Evolutionary conservation across 2,888 invertebrate genomes (phyloP).

Genomic region (Pristionchus mayeri): DNA sequence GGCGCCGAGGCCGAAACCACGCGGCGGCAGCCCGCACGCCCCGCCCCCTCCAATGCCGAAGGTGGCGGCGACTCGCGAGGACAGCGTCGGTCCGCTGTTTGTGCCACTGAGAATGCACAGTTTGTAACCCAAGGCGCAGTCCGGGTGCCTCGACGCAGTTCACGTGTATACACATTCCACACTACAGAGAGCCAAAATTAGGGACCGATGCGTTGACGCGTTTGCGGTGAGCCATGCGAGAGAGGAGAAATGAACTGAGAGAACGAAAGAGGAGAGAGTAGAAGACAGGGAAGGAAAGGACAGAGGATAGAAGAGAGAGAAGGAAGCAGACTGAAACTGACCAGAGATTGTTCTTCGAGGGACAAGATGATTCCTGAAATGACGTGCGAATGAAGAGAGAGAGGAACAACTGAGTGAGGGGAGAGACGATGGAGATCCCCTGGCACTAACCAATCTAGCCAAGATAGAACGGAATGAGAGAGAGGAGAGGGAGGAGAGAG

Average conservation of each 20-base stretch:
- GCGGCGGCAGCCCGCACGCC: constrained; percentile 20
- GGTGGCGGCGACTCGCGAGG: constrained; percentile 32
- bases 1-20: constrained; percentile 8
- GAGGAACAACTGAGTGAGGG: constrained; percentile 26
- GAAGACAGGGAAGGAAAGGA: constrained; percentile 8
- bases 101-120: constrained; percentile 45
- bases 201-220: neutral
- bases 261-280: neutral
- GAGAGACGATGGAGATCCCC: neutral
- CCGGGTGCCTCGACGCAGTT: neutral
- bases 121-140: neutral
- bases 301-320: constrained; percentile 1
- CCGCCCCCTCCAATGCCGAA: constrained; percentile 30
- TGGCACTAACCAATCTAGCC: neutral
- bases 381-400: neutral
- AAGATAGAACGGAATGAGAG: too few species aligned
- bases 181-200: neutral
- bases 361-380: constrained; percentile 39
- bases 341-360: constrained; percentile 50
- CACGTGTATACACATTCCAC: neutral
- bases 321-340: constrained; percentile 40
- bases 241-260: neutral
- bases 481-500: constrained; percentile 6
- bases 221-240: neutral
- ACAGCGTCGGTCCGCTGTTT: constrained; percentile 48